Percentiles rank a stretch among this genome's conserved stretches.
Evolutionary conservation across 2,888 invertebrate genomes (phyloP).

Genomic region (Cephus sareptanus): DNA sequence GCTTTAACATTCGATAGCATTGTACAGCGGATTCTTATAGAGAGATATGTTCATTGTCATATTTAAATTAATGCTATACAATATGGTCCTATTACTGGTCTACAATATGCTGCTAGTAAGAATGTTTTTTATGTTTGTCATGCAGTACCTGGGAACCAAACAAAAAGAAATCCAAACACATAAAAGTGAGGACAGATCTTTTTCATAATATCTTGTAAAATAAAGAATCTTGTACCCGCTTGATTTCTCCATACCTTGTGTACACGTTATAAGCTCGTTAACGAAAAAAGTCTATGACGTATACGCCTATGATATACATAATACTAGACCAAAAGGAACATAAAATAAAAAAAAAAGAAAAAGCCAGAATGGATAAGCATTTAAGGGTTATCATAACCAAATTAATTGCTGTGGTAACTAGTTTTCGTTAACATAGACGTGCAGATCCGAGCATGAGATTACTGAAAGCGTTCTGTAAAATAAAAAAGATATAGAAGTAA

Average conservation of each 20-base stretch:
- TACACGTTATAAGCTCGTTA: constrained; percentile 18
- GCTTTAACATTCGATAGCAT: neutral
- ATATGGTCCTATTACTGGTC: neutral
- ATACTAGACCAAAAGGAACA: constrained; percentile 21
- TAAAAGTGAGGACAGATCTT: neutral
- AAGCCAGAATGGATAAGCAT: neutral
- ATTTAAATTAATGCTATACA: neutral
- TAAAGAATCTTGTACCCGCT: neutral
- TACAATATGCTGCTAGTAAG: neutral
- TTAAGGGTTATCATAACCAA: neutral
- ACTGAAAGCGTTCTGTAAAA: constrained; percentile 43
- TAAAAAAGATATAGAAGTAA: constrained; percentile 30
- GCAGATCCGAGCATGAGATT: constrained; percentile 6
- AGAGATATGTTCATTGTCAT: constrained; percentile 2
- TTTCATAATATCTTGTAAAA: constrained; percentile 5
- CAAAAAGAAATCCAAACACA: neutral
- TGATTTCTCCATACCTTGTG: constrained; percentile 35
- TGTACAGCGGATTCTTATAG: neutral
- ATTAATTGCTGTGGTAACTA: neutral
- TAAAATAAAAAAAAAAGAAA: constrained; percentile 24
- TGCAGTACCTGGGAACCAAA: neutral
- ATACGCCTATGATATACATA: neutral
- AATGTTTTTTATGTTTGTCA: neutral
- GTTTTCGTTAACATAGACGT: neutral
- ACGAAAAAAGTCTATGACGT: neutral